Percentiles rank a stretch among this genome's conserved stretches.
These are phyloP conservation scores for Venturia canescens DNA, from an alignment of 1,140 invertebrate species.

Conservation along the genomic window DNA sequence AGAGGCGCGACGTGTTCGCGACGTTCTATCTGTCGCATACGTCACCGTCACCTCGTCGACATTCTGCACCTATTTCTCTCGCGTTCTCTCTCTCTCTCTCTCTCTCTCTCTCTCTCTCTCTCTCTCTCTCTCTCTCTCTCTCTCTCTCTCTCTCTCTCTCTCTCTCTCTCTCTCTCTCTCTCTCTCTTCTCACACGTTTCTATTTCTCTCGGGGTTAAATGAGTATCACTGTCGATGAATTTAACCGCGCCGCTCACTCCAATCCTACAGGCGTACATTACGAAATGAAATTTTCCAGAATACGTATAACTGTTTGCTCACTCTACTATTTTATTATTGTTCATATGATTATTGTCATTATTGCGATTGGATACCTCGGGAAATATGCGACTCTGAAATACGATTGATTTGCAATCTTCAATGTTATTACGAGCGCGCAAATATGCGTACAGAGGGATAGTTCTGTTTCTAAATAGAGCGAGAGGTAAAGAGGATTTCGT, in stretches of 20 bases:
- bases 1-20: background rate
- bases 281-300: conserved; percentile 25
- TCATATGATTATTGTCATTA: background rate
- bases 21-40: conserved; percentile 40
- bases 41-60: conserved; percentile 34
- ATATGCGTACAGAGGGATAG: no score
- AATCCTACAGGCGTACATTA: conserved; percentile 22
- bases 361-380: background rate
- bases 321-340: background rate
- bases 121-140: conserved; percentile 7
- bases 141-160: background rate
- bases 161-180: background rate
- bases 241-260: background rate
- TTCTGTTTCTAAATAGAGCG: no score
- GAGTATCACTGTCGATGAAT: conserved; percentile 40
- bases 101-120: background rate
- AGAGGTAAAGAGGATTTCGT: no score
- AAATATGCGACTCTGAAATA: no score
- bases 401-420: no score
- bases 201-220: conserved; percentile 21
- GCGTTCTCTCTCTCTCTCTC: background rate
- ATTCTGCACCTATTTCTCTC: background rate
- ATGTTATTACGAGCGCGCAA: no score
- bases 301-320: background rate
- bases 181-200: background rate